Evolutionary conservation across 2,888 invertebrate species (phyloP), one percentile per base, ranked within the genome.

Genomic region (Chelonus formosanus): DNA sequence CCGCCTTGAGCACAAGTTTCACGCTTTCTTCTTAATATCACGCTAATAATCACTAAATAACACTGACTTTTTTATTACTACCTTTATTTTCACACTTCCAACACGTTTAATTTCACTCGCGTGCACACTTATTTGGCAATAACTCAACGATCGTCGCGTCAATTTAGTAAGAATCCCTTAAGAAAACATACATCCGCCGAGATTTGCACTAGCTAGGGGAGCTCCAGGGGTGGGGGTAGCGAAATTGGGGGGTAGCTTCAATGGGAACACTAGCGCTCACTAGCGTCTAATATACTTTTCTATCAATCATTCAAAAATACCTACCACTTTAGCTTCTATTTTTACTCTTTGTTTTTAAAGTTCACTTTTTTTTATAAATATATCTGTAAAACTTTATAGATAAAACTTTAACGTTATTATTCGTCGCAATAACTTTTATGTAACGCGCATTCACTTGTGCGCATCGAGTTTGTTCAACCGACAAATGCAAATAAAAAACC

Each of bases 151-250:
- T 71, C 76, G 75, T 76, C 78, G 78, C 79, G 79, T 79, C 76
- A 74, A 74, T 79, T 78, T 75, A 73, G 77, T 72, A 79, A 78
- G 78, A 78, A 78, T 79, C 79, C 79, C 80, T 79, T 79, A 81
- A 80, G 81, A 82, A 82, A 81, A 81, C 82, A 82, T 80, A 80
- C 81, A 77, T 78, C 79, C 78, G 80, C 78, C 78, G 82, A 82
- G 81, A 81, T 81, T 82, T 82, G 78, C 80, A 80, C 82, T 82
- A 77, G 77, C 78, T 80, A 80, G 81, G 79, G 79, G 80, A 80
- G 79, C 76, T 74, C 64, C 67, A 71, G 72, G 74, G 78, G 78
- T 76, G 76, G 78, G 78, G 77, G 77, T 76, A 74, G 75, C 74
- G 36, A 70, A 73, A 76, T 73, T 73, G 75, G 77, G 77, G 76